A percentile compares a stretch with the other conserved stretches of the same genome.
Conservation (phyloP, 2,113 vertebrate genomes). For the Anser cygnoides region DNA sequence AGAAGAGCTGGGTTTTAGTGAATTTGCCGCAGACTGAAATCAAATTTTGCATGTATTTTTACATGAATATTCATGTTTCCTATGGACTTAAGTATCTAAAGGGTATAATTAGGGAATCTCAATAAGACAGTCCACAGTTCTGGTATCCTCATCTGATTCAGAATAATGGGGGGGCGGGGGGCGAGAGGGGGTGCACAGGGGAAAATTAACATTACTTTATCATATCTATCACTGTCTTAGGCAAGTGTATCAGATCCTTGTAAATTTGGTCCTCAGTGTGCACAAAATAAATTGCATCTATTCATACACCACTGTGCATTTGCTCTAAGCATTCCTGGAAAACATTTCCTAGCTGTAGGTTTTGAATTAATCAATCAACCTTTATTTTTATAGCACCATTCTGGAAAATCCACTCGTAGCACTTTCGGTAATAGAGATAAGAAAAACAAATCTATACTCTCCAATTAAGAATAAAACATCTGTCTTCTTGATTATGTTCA, state of each 20-base stretch:
- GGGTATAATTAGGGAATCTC: neutral
- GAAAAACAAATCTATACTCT: conserved; percentile 69
- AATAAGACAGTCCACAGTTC: neutral
- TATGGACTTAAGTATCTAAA: neutral
- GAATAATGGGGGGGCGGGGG: neutral
- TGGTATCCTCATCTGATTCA: neutral
- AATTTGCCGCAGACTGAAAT: neutral
- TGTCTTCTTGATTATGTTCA: conserved; percentile 59
- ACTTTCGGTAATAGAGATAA: conserved; percentile 75
- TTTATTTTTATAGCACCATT: conserved; percentile 75
- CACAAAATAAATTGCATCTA: neutral
- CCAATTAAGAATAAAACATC: conserved; percentile 74
- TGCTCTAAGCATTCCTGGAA: conserved; percentile 52
- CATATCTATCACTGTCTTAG: neutral
- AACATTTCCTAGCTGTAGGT: conserved; percentile 52
- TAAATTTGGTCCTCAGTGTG: neutral
- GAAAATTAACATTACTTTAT: neutral
- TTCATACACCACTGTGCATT: conserved; percentile 15
- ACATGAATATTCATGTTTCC: neutral
- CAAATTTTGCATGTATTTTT: neutral
- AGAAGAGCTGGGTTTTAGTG: neutral
- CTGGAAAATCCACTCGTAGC: conserved; percentile 72
- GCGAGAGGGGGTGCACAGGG: neutral
- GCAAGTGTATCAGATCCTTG: neutral
- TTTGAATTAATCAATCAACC: conserved; percentile 76